These are phyloP conservation scores for Brachyistius frenatus DNA, from an alignment of 2,113 vertebrate species.

Conservation along the genomic window DNA sequence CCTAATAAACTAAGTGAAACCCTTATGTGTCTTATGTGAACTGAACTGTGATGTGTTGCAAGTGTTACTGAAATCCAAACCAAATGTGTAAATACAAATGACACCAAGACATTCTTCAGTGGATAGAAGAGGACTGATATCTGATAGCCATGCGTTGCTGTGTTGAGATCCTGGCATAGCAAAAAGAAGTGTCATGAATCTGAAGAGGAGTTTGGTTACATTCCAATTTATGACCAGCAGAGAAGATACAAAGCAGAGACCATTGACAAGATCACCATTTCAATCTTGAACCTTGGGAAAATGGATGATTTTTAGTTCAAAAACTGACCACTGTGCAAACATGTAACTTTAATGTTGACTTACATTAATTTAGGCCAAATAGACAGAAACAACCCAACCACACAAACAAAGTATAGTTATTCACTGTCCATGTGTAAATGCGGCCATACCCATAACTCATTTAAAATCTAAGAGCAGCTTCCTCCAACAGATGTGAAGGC, in stretches of 20 bases:
- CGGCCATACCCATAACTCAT: not conserved
- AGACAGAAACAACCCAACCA: not conserved
- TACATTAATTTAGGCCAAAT: not conserved
- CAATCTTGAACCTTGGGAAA: not conserved
- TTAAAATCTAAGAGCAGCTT: conserved; percentile 34
- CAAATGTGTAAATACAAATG: not conserved
- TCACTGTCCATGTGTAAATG: not conserved
- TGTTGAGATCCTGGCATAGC: not conserved
- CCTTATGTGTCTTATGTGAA: not conserved
- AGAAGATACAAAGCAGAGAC: not conserved
- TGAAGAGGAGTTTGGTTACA: not conserved
- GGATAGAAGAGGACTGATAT: not conserved
- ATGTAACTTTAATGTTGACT: not conserved
- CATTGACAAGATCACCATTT: not conserved
- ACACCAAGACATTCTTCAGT: not conserved
- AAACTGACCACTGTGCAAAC: not conserved
- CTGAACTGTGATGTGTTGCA: not conserved
- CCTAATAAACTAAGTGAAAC: not conserved
- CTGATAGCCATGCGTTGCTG: not conserved
- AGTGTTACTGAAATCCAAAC: not conserved
- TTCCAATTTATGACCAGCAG: not conserved
- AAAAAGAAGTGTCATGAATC: not conserved
- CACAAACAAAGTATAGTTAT: not conserved
- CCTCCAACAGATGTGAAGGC: conserved; percentile 20
- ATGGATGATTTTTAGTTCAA: not conserved